These are phyloP conservation scores for Cyphomyrmex costatus DNA, from an alignment of 1,140 invertebrate genomes.

Conservation along the genomic window DNA sequence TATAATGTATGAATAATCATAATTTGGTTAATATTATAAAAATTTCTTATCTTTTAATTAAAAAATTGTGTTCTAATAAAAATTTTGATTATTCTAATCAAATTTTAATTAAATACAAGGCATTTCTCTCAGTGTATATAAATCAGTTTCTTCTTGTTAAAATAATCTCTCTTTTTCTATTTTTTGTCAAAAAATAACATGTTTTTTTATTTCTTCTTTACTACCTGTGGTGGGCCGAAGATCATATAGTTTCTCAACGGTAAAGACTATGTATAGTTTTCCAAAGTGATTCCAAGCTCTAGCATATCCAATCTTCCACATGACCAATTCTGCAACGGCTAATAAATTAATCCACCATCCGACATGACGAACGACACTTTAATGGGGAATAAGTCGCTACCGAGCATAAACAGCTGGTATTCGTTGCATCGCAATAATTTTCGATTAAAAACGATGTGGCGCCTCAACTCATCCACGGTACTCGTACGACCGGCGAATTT, in stretches of 20 bases:
- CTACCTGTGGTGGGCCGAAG: neutral
- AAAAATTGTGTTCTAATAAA: no score
- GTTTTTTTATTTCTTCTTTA: neutral
- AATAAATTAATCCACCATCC: slow-evolving; percentile 50
- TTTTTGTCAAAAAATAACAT: no score
- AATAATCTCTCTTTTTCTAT: neutral
- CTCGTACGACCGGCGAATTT: slow-evolving; percentile 58
- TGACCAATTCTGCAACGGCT: neutral
- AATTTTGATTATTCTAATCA: no score
- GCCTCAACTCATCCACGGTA: slow-evolving; percentile 14
- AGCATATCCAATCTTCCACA: neutral
- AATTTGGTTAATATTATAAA: no score
- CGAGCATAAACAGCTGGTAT: neutral
- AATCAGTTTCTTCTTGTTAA: neutral
- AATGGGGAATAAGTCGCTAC: slow-evolving; percentile 39
- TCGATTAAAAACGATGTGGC: slow-evolving; percentile 52
- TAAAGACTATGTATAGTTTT: no score
- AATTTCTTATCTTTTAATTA: no score
- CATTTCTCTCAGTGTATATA: no score
- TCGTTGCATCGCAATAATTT: slow-evolving; percentile 57
- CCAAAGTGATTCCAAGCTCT: neutral
- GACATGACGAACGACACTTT: slow-evolving; percentile 59
- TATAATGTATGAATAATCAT: no score
- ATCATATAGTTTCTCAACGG: neutral
- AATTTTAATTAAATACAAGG: no score